phyloP scores from a whole-genome alignment of 2,113 vertebrate genomes.

The Chitala chitala region DNA sequence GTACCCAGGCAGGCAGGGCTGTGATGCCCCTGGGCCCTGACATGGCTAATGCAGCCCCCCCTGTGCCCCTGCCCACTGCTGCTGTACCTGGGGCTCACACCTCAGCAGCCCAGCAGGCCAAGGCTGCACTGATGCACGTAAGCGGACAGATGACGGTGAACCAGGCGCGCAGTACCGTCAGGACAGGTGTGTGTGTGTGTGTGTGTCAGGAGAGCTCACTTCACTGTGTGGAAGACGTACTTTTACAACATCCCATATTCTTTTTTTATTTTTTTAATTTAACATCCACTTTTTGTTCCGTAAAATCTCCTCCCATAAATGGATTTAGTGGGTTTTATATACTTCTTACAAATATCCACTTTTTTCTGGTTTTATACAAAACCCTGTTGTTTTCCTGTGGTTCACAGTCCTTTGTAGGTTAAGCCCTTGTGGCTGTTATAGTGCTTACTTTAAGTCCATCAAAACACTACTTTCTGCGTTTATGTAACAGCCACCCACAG shows the following conservation, averaged over 20 bases:
- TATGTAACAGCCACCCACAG: constrained; percentile 72
- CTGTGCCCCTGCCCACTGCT: constrained; percentile 62
- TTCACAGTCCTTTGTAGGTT: neutral
- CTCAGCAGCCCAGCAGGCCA: constrained; percentile 80
- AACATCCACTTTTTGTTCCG: too few relatives aligned
- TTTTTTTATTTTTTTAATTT: too few relatives aligned
- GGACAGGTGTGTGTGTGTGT: constrained; percentile 71
- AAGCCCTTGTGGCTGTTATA: neutral
- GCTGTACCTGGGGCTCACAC: constrained; percentile 76
- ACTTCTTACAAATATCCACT: too few relatives aligned
- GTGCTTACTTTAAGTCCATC: neutral
- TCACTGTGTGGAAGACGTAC: too few relatives aligned
- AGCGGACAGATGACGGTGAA: constrained; percentile 93
- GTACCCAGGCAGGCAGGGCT: constrained; percentile 72
- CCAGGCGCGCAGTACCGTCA: constrained; percentile 85
- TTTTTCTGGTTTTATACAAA: too few relatives aligned
- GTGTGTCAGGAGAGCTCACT: neutral
- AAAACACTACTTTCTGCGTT: neutral
- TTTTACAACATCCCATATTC: too few relatives aligned
- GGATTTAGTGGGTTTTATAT: too few relatives aligned
- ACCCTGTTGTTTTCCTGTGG: too few relatives aligned
- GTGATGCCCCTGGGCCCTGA: constrained; percentile 71
- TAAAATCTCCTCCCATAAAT: too few relatives aligned
- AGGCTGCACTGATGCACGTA: constrained; percentile 81
- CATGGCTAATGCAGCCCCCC: constrained; percentile 36